phyloP scores from a whole-genome alignment of 2,113 vertebrate species.

The Heterocephalus glaber region DNA sequence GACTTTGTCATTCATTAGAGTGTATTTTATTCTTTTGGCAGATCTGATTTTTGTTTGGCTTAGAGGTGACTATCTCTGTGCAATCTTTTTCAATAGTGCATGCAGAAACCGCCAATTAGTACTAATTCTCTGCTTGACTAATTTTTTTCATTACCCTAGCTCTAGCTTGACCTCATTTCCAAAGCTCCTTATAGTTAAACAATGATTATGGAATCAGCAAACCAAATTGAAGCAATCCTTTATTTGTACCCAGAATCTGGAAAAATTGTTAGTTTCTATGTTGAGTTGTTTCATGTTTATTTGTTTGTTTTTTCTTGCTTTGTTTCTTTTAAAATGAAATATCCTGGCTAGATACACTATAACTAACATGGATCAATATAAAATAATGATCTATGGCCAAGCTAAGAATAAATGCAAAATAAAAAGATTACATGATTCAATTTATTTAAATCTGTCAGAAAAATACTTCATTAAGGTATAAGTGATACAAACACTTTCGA shows the following conservation, averaged over 20 bases:
- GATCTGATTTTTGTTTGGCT: not conserved
- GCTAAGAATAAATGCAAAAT: not conserved
- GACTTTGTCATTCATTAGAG: not conserved
- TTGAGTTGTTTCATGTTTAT: not conserved
- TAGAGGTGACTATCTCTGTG: not conserved
- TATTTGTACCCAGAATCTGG: not conserved
- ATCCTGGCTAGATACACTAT: not conserved
- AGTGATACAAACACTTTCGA: not conserved
- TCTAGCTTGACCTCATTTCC: not conserved
- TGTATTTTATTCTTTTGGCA: not conserved
- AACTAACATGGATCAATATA: not conserved
- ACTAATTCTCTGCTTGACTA: not conserved
- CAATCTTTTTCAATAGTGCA: not conserved
- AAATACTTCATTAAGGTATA: not conserved
- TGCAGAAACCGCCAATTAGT: constrained; percentile 3
- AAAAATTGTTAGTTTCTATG: not conserved
- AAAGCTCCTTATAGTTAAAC: not conserved
- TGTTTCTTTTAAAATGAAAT: not conserved
- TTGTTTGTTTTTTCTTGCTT: not conserved
- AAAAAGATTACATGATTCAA: not conserved
- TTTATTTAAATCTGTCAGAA: not conserved
- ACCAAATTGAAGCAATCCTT: not conserved
- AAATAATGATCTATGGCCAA: not conserved
- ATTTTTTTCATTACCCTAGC: not conserved
- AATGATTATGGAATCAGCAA: constrained; percentile 22